Conservation (phyloP, 2,113 vertebrate genomes). For the Syrrhaptes paradoxus region DNA sequence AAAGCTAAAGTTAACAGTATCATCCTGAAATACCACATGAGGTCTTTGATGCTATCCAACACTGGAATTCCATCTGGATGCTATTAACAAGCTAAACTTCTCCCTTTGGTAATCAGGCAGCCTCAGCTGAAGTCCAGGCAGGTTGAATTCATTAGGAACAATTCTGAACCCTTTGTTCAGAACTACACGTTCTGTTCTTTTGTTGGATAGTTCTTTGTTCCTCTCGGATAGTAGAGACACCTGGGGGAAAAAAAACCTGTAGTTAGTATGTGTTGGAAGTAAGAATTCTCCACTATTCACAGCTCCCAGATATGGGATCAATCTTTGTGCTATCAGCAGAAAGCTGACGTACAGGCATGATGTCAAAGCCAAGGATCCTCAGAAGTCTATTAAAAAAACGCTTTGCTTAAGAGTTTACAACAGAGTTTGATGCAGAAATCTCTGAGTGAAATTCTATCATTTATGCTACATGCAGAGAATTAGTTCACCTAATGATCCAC, state of each 20-base stretch:
- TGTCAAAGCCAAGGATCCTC: neutral
- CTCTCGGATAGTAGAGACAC: slow-evolving; percentile 39
- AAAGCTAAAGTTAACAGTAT: neutral
- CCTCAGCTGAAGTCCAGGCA: slow-evolving; percentile 2
- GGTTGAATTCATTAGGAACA: slow-evolving; percentile 18
- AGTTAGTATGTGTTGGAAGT: neutral
- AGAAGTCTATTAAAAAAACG: neutral
- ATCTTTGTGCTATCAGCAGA: neutral
- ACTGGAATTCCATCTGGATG: neutral
- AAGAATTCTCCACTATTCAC: neutral
- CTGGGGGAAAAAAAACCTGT: neutral
- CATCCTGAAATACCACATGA: neutral
- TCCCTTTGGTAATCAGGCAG: neutral
- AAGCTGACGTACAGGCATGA: neutral
- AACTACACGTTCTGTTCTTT: slow-evolving; percentile 44
- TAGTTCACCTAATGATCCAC: neutral
- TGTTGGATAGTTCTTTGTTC: slow-evolving; percentile 41
- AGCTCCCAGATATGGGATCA: neutral
- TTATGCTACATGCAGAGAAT: neutral
- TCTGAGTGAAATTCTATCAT: neutral
- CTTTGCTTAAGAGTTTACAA: neutral
- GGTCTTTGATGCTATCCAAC: neutral
- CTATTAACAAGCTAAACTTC: neutral
- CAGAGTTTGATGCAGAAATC: neutral
- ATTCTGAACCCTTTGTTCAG: neutral